Evolutionary conservation across 2,888 invertebrate species (phyloP), one percentile per base, ranked within the genome.

Genomic region (Drosophila basisetae): DNA sequence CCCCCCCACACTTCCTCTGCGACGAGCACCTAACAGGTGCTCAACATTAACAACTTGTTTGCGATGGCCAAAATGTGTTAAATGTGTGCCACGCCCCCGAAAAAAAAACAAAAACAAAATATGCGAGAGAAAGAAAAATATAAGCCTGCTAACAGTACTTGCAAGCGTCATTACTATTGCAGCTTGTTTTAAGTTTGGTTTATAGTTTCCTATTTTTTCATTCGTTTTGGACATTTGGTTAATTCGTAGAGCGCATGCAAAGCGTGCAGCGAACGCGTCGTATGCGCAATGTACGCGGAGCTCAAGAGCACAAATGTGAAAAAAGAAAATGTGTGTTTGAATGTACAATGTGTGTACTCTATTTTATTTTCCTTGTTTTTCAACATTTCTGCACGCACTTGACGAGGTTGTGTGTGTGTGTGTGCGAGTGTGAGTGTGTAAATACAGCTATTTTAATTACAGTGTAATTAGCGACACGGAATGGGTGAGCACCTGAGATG

Each of bases 371-470:
- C 18, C 10, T 43, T 9, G 35, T 69, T 75, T 79, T 73, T 61
- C n/a, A 63, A 61, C 85, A 85, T 86, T 88, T 88, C 83, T 86
- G 81, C 85, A 86, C 85, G 85, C 85, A 88, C 88, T 87, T 72
- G 37, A 37, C 33, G 33, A 9, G 37, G 30, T 18, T 33, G 39
- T 50, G 33, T 28, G n/a, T 35, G 59, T 49, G 39, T 13, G 30
- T 25, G 53, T 43, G 68, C 41, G 41, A 67, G 76, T 75, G 63
- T 67, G 70, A 55, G 83, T 77, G 70, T 72, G 84, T 76, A 87
- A 89, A 89, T 87, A 89, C 77, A 78, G 84, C 72, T 73, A 91
- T 91, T 91, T 91, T 91, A 91, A 91, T 91, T 91, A 91, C 91
- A 78, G 79, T 87, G 88, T 90, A 91, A 91, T 91, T 91, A 89